Conservation (phyloP, 1,140 invertebrate genomes). For the Lasioglossum baleicum region DNA sequence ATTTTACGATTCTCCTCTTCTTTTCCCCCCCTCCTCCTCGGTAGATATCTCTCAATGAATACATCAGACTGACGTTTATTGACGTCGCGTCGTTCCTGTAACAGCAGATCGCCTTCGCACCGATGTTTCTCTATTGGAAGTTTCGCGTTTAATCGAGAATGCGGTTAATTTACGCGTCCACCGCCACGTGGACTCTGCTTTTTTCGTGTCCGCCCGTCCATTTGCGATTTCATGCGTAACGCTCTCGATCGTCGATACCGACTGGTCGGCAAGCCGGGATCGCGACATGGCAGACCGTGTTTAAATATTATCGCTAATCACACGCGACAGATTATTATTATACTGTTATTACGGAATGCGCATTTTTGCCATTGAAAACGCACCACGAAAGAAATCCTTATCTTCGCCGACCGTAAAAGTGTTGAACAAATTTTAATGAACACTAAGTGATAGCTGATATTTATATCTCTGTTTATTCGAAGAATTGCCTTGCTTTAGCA, state of each 20-base stretch:
- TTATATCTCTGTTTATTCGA: background rate
- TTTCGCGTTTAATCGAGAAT: conserved; percentile 26
- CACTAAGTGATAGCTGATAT: background rate
- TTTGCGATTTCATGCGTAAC: conserved; percentile 46
- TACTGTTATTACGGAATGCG: background rate
- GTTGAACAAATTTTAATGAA: background rate
- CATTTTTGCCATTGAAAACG: background rate
- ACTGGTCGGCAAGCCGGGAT: background rate
- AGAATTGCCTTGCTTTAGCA: background rate
- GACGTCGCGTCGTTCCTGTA: background rate
- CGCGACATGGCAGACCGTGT: conserved; percentile 1
- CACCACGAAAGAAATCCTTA: background rate
- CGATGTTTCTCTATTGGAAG: background rate
- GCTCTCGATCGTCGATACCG: conserved; percentile 24
- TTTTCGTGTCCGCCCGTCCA: background rate
- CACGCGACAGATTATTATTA: background rate
- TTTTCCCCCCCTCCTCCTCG: background rate
- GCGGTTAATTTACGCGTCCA: conserved; percentile 13
- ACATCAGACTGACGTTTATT: background rate
- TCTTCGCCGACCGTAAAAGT: background rate
- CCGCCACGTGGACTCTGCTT: conserved; percentile 10
- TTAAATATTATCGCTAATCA: conserved; percentile 11
- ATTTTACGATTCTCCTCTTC: background rate
- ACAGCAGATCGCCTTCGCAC: background rate
- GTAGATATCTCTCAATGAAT: background rate